Conservation (phyloP, 2,888 invertebrate genomes). For the Hylaea fasciaria region DNA sequence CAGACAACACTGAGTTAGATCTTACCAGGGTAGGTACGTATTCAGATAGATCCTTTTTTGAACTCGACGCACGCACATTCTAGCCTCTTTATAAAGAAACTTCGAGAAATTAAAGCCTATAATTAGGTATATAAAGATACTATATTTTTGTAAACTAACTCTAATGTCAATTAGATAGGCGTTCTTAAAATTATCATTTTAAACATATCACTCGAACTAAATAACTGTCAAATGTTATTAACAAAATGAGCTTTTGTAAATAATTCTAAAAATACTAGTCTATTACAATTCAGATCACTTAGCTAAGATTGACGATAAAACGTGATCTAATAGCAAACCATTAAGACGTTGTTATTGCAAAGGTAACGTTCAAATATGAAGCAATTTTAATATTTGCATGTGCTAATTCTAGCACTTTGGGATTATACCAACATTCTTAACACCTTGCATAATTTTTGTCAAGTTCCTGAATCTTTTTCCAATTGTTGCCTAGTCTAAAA, state of each 20-base stretch:
- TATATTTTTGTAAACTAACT: constrained; percentile 58
- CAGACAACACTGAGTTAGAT: neutral
- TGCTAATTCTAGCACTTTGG: neutral
- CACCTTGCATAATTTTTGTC: neutral
- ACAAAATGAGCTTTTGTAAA: constrained; percentile 55
- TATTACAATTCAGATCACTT: neutral
- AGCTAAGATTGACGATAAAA: neutral
- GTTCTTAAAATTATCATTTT: constrained; percentile 43
- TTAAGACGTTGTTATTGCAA: constrained; percentile 1
- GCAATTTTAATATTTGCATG: neutral
- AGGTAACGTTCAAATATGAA: constrained; percentile 1
- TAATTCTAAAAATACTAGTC: constrained; percentile 43
- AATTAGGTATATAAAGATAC: constrained; percentile 38
- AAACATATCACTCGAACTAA: constrained; percentile 61
- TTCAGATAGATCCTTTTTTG: neutral
- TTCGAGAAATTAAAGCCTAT: constrained; percentile 35
- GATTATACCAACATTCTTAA: neutral
- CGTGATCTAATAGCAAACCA: constrained; percentile 4
- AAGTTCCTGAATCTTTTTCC: neutral
- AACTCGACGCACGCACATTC: constrained; percentile 27
- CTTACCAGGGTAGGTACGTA: neutral
- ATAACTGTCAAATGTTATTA: constrained; percentile 27
- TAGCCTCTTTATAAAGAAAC: constrained; percentile 22
- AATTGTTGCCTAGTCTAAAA: neutral
- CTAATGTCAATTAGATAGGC: constrained; percentile 61